These are phyloP conservation scores for Orientallactaga bullata DNA, from an alignment of 2,113 vertebrate genomes.

Conservation along the genomic window DNA sequence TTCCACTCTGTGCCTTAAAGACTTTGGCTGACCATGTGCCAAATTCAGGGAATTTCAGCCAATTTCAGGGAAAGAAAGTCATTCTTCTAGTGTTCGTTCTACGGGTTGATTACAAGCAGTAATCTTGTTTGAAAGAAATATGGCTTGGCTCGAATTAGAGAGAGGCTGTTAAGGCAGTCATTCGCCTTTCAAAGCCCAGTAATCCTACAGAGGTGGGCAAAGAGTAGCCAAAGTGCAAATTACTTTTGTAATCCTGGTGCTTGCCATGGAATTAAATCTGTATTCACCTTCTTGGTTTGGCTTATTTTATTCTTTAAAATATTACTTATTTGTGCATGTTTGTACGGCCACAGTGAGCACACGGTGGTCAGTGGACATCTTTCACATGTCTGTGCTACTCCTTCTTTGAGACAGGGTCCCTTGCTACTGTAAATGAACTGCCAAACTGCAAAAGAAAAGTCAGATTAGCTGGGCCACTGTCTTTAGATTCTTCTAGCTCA, in stretches of 20 bases:
- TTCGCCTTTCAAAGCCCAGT: conserved; percentile 36
- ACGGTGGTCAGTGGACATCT: too few relatives aligned
- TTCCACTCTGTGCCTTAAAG: conserved; percentile 49
- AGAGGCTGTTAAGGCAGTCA: neutral
- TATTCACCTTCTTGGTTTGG: neutral
- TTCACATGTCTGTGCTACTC: too few relatives aligned
- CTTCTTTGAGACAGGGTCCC: too few relatives aligned
- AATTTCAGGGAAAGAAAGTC: conserved; percentile 55
- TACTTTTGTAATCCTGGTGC: conserved; percentile 1
- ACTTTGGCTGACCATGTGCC: neutral
- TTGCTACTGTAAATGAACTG: too few relatives aligned
- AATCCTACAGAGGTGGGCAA: neutral
- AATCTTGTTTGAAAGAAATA: conserved; percentile 66
- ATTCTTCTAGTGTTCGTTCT: conserved; percentile 51
- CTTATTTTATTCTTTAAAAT: too few relatives aligned
- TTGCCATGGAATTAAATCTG: conserved; percentile 19
- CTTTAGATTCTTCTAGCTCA: too few relatives aligned
- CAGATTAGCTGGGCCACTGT: too few relatives aligned
- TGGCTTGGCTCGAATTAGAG: conserved; percentile 30
- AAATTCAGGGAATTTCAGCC: conserved; percentile 6
- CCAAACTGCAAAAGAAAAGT: too few relatives aligned
- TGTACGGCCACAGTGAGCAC: too few relatives aligned
- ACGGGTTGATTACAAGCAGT: conserved; percentile 36
- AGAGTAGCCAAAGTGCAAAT: neutral
- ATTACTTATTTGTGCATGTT: too few relatives aligned